Evolutionary conservation across 1,140 invertebrate genomes (phyloP).

Genomic region (Formica exsecta): DNA sequence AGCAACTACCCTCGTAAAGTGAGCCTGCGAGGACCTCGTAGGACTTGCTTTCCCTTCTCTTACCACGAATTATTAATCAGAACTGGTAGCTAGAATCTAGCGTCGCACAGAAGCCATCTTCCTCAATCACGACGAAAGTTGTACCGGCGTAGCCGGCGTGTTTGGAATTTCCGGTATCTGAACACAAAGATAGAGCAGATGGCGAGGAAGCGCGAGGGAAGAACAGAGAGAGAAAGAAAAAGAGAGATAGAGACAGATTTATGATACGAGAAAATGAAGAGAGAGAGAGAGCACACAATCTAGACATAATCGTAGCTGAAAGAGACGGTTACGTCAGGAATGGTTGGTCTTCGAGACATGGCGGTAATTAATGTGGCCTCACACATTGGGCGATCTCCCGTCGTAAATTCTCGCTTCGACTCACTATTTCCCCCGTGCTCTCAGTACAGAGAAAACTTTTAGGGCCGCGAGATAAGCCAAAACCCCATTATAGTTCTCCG

Average conservation of each 20-base stretch:
- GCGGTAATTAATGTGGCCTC: slow-evolving; percentile 73
- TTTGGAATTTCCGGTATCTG: slow-evolving; percentile 61
- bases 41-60: neutral
- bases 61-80: slow-evolving; percentile 67
- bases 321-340: slow-evolving; percentile 39
- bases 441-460: slow-evolving; percentile 53
- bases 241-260: neutral
- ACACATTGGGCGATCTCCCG: slow-evolving; percentile 62
- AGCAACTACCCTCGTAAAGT: slow-evolving; percentile 34
- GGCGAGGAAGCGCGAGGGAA: neutral
- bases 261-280: neutral
- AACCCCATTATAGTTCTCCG: slow-evolving; percentile 78
- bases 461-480: slow-evolving; percentile 73
- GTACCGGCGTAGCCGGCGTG: slow-evolving; percentile 23
- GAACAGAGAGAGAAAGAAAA: neutral
- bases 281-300: slow-evolving; percentile 34
- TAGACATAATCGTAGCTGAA: slow-evolving; percentile 38
- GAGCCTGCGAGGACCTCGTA: neutral
- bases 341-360: slow-evolving; percentile 50
- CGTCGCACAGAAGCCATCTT: slow-evolving; percentile 58
- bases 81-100: slow-evolving; percentile 39
- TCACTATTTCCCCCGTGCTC: neutral
- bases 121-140: slow-evolving; percentile 64
- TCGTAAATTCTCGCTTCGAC: neutral
- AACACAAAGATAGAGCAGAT: slow-evolving; percentile 18